A percentile compares a stretch with the other conserved stretches of the same genome.
These are phyloP conservation scores for Sarcoramphus papa DNA, from an alignment of 2,797 vertebrate species.

Conservation along the genomic window DNA sequence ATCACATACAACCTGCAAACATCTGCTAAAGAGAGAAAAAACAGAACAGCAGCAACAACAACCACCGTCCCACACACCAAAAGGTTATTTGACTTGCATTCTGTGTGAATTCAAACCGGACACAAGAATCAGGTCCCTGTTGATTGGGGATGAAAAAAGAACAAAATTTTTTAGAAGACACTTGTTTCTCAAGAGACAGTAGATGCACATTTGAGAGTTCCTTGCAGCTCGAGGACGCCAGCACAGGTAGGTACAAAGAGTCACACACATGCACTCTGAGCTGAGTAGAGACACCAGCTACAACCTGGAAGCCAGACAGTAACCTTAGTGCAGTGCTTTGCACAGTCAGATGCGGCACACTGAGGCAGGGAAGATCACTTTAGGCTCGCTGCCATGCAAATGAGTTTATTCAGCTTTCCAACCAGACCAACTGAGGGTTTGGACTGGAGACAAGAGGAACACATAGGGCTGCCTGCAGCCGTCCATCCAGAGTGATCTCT, in stretches of 20 bases:
- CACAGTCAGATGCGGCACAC: not conserved
- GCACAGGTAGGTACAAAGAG: not conserved
- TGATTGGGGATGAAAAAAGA: not conserved
- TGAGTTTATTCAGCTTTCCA: not conserved
- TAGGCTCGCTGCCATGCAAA: not conserved
- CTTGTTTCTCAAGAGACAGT: not conserved
- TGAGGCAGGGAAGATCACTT: not conserved
- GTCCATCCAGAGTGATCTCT: not conserved
- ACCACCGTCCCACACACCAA: not conserved
- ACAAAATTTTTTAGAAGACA: not conserved
- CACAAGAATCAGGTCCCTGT: not conserved
- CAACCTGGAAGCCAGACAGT: not conserved
- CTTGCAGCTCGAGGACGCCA: not conserved
- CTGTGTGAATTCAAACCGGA: not conserved
- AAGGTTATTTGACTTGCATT: not conserved
- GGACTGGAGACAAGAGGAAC: not conserved
- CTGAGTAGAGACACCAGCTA: not conserved
- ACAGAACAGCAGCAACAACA: not conserved
- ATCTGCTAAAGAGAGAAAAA: not conserved
- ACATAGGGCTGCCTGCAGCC: not conserved
- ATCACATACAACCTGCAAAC: not conserved
- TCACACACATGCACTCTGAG: rapidly evolving
- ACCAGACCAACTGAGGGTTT: not conserved
- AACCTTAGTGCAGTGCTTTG: not conserved
- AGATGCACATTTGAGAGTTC: not conserved